These are phyloP conservation scores for Bombus pyrosoma DNA, from an alignment of 1,140 invertebrate genomes.

Conservation along the genomic window DNA sequence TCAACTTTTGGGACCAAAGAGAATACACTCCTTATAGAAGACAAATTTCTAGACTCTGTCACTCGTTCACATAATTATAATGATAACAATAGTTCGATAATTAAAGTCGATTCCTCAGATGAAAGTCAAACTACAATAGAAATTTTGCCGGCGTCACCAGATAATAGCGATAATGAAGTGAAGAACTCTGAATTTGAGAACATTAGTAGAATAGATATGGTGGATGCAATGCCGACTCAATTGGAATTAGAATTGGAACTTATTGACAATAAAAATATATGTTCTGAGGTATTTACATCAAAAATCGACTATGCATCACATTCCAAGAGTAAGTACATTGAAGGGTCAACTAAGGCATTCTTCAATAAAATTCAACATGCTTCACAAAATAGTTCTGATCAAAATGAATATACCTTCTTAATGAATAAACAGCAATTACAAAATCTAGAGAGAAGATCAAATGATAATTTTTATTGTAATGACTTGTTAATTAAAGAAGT, in stretches of 20 bases:
- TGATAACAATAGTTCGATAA: constrained; percentile 68
- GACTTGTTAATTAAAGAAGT: constrained; percentile 79
- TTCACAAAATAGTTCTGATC: not conserved
- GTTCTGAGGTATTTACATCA: constrained; percentile 60
- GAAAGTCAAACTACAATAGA: constrained; percentile 79
- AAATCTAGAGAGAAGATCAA: constrained; percentile 7
- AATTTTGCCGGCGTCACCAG: constrained; percentile 76
- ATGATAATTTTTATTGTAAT: constrained; percentile 51
- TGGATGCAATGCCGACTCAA: constrained; percentile 74
- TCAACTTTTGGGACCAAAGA: constrained; percentile 18
- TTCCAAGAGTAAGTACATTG: not conserved
- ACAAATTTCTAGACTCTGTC: not conserved
- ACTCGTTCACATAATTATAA: constrained; percentile 10
- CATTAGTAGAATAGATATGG: constrained; percentile 57
- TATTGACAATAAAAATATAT: constrained; percentile 64
- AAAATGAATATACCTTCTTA: not conserved
- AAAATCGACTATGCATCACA: constrained; percentile 32
- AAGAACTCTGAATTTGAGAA: constrained; percentile 30
- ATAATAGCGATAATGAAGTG: constrained; percentile 54
- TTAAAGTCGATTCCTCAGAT: constrained; percentile 79
- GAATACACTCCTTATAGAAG: not conserved
- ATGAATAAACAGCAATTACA: not conserved
- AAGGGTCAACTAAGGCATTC: not conserved
- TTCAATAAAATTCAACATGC: constrained; percentile 14
- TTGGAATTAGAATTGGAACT: constrained; percentile 77